Evolutionary conservation across 1,140 invertebrate genomes (phyloP), one percentile per base, ranked within the genome.

Genomic region (Platyscapa corneri): DNA sequence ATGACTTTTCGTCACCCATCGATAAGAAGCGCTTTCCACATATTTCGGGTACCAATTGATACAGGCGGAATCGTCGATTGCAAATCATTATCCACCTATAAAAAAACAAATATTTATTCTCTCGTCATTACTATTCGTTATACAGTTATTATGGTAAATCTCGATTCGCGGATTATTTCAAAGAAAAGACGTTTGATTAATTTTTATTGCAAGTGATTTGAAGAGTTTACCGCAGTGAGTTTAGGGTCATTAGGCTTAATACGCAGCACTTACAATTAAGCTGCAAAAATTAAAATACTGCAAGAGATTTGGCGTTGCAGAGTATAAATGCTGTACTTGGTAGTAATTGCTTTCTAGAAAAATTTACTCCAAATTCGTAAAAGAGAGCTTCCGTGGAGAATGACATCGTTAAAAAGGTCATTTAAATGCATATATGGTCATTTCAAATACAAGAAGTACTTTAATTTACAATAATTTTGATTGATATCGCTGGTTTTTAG

Each of bases 331-430:
- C 70, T 70, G 37, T 37, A 12, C 67, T 70, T 37, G 67, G 34
- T 70, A 70, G 30, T 70, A 70, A 70, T 70, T 70, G 34, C 10
- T 67, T 67, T 30, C 65, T 67, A 67, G 65, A 67, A 67, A 34
- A 67, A 30, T 67, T 67, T 5, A 3, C 18, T 70, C 14, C 23
- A 27, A 23, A 60, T 60, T 60, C 23, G 27, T 37, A 70, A 70
- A 70, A 32, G 16, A 70, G 34, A 5, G 20, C 5, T 20, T 12
- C 10, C 20, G 6, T 23, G 18, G 67, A 34, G 37, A 37, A 37
- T 14, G 5, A 5, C 30, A 70, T 39, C 1, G 1, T 37, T 70
- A 70, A 37, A 70, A 39, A 14, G 0, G 16, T 0, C 32, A 37
- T 14, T 70, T 70, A 23, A 20, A 37, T 70, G 8, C 30, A 34